Conservation (phyloP, 2,888 invertebrate species). For the Sarcophaga rosellei region DNA sequence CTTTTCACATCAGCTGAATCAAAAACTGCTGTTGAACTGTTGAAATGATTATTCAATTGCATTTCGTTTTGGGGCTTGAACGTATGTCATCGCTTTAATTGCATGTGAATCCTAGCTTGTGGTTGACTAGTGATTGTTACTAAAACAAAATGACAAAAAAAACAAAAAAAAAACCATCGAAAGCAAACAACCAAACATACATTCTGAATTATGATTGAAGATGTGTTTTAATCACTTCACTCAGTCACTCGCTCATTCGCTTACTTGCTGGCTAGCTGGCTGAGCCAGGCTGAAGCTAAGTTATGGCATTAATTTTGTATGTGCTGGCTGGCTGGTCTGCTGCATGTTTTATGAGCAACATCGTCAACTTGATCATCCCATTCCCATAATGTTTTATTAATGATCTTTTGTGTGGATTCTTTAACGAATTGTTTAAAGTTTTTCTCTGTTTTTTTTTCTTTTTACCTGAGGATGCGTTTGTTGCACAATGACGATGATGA, state of each 20-base stretch:
- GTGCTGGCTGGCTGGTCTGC: constrained; percentile 8
- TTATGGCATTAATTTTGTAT: neutral
- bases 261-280: constrained; percentile 5
- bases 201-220: constrained; percentile 23
- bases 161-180: neutral
- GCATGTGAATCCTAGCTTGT: constrained; percentile 4
- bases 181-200: neutral
- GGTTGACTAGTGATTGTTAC: constrained; percentile 16
- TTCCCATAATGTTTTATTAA: constrained; percentile 75
- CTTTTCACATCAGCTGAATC: too few relatives aligned
- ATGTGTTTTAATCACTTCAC: constrained; percentile 18
- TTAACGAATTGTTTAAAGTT: constrained; percentile 60
- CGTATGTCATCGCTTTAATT: constrained; percentile 1
- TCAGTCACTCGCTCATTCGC: constrained; percentile 18
- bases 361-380: constrained; percentile 60
- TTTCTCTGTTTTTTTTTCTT: neutral
- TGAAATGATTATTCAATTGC: neutral
- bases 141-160: neutral
- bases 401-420: constrained; percentile 64
- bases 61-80: too few relatives aligned
- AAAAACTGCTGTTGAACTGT: too few relatives aligned
- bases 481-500: constrained; percentile 18
- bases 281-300: too few relatives aligned
- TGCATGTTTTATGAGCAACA: constrained; percentile 38
- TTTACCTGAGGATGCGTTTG: constrained; percentile 39